A percentile compares a stretch with the other conserved stretches of the same genome.
Evolutionary conservation across 2,797 vertebrate genomes (phyloP).

Genomic region (Coendou prehensilis): DNA sequence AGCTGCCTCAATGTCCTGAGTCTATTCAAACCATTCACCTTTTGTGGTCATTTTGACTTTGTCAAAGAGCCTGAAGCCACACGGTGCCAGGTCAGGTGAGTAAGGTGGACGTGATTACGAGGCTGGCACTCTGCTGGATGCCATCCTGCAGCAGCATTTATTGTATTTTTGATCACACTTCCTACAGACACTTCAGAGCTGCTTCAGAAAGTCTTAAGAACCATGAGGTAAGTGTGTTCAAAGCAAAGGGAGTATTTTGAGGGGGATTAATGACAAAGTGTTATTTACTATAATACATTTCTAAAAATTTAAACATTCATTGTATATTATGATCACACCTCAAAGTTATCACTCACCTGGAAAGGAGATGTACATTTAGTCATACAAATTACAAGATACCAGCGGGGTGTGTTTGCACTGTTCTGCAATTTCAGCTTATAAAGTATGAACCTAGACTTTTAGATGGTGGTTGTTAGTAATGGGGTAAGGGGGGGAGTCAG

Average conservation of each 20-base stretch:
- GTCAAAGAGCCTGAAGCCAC: not conserved
- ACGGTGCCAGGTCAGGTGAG: not conserved
- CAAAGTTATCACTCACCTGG: not conserved
- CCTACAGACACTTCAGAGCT: not conserved
- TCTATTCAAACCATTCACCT: not conserved
- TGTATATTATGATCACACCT: not conserved
- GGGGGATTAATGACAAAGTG: not conserved
- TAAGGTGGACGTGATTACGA: not conserved
- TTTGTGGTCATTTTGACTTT: not conserved
- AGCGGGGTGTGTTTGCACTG: not conserved
- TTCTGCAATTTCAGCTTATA: not conserved
- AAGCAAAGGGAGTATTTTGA: not conserved
- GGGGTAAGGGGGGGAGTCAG: not conserved
- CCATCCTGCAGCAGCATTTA: not conserved
- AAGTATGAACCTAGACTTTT: not conserved
- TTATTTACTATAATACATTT: not conserved
- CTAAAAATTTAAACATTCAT: not conserved
- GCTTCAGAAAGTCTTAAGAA: not conserved
- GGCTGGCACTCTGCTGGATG: not conserved
- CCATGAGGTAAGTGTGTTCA: not conserved
- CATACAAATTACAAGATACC: not conserved
- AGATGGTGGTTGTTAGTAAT: not conserved
- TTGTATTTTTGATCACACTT: not conserved
- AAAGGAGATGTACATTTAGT: not conserved
- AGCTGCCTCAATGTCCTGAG: not conserved